phyloP scores from a whole-genome alignment of 2,888 invertebrate genomes.

The Phengaris alcon region DNA sequence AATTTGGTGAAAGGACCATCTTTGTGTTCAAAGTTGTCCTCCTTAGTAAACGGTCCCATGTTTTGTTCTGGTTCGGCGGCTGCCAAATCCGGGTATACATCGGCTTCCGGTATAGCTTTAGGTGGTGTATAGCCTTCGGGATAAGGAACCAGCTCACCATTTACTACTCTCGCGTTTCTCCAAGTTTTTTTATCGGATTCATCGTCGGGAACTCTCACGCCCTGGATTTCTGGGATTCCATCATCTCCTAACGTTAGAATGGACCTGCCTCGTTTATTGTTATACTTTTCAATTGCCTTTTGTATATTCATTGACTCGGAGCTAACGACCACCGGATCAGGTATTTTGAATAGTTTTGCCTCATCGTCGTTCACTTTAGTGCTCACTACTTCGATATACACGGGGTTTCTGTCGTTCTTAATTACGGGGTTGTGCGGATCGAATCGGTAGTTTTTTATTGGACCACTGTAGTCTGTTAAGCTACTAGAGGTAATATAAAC shows the following conservation, averaged over 20 bases:
- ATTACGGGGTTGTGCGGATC: slow-evolving; percentile 74
- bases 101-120: slow-evolving; percentile 79
- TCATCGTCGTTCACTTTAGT: slow-evolving; percentile 71
- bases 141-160: slow-evolving; percentile 88
- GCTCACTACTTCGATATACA: slow-evolving; percentile 74
- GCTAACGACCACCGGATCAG: slow-evolving; percentile 83
- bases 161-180: slow-evolving; percentile 93
- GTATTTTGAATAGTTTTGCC: slow-evolving; percentile 75
- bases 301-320: slow-evolving; percentile 82
- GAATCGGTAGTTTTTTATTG: slow-evolving; percentile 68
- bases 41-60: slow-evolving; percentile 81
- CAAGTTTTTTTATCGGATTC: slow-evolving; percentile 90
- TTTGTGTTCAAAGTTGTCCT: slow-evolving; percentile 78
- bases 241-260: slow-evolving; percentile 83
- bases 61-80: slow-evolving; percentile 58
- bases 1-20: slow-evolving; percentile 81
- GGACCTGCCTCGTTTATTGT: slow-evolving; percentile 81
- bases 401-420: slow-evolving; percentile 78
- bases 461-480: slow-evolving; percentile 65
- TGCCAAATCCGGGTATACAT: slow-evolving; percentile 66
- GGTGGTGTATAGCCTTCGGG: slow-evolving; percentile 84
- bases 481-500: slow-evolving; percentile 74
- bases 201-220: slow-evolving; percentile 90
- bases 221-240: slow-evolving; percentile 89
- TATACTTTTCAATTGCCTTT: slow-evolving; percentile 69